Evolutionary conservation across 2,888 invertebrate genomes (phyloP), one percentile per base, ranked within the genome.

Genomic region (Papilio protenor): DNA sequence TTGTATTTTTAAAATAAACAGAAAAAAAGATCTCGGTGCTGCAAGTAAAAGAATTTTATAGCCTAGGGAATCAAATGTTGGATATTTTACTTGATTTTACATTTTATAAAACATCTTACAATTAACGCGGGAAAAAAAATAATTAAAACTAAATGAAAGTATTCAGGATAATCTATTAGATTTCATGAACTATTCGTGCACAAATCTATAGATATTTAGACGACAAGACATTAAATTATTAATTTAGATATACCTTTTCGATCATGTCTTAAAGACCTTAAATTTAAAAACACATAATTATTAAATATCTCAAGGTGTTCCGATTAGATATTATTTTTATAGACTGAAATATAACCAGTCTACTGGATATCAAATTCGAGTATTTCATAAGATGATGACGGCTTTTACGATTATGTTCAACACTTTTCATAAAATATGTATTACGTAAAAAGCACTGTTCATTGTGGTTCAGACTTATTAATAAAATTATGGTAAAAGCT

Each of bases 361-460:
- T 11, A 12, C 40, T 40, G 64, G 10, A 40, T 64, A 45, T 66
- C 3, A 66, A 45, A 45, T n/a, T 45, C 5, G n/a, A n/a, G 12
- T 66, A n/a, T 66, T 66, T 66, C 45, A 66, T 11, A 66, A 12
- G 45, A 66, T 64, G 10, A 64, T 64, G n/a, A 18, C 8, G 66
- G 27, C 64, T 10, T 66, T 66, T 69, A 69, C 45, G 66, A 69
- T 69, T 45, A 69, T n/a, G 10, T 40, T n/a, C 66, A 69, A n/a
- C 45, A 45, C 45, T 69, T 69, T 69, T 45, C 45, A 69, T 45
- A 45, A 69, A 66, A 40, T 40, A 64, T 8, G 10, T 33, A 16
- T 64, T 64, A 64, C 33, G 8, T 4, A 64, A 64, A 64, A 45
- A 69, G n/a, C 12, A 21, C 40, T 12, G 66, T 14, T 21, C 45